Evolutionary conservation across 2,888 invertebrate species (phyloP).

Genomic region (Imbricaverruca yamaguchii): DNA sequence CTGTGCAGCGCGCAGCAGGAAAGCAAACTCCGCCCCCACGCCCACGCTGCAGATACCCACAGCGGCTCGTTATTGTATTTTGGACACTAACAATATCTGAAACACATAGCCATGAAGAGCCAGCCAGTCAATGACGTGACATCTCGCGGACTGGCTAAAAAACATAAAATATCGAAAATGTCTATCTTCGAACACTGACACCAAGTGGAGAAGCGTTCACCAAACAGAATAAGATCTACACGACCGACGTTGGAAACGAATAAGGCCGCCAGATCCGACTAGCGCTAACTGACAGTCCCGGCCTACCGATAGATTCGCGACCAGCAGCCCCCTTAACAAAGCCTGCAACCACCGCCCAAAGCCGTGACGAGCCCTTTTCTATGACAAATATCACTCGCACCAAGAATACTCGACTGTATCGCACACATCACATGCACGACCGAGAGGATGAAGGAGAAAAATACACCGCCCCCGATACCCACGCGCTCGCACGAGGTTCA

Average conservation of each 20-base stretch:
- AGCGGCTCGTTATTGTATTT: neutral
- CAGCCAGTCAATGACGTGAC: neutral
- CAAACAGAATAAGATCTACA: neutral
- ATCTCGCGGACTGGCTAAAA: neutral
- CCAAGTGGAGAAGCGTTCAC: neutral
- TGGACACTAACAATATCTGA: neutral
- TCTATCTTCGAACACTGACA: neutral
- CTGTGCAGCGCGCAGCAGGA: too few species aligned
- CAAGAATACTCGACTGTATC: neutral
- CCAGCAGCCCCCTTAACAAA: neutral
- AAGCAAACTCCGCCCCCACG: too few species aligned
- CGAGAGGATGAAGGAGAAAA: neutral
- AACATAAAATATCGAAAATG: neutral
- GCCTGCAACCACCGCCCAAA: neutral
- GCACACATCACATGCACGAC: neutral
- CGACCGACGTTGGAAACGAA: neutral
- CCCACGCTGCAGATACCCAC: neutral
- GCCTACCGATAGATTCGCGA: neutral
- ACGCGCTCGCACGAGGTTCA: too few species aligned
- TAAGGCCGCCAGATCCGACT: neutral
- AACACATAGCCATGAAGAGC: neutral
- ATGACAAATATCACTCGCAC: neutral
- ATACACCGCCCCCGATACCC: neutral
- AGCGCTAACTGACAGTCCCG: neutral
- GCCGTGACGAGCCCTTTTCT: neutral